Percentiles rank a stretch among this genome's conserved stretches.
phyloP scores from a whole-genome alignment of 2,113 vertebrate genomes.

The Mirza zaza region DNA sequence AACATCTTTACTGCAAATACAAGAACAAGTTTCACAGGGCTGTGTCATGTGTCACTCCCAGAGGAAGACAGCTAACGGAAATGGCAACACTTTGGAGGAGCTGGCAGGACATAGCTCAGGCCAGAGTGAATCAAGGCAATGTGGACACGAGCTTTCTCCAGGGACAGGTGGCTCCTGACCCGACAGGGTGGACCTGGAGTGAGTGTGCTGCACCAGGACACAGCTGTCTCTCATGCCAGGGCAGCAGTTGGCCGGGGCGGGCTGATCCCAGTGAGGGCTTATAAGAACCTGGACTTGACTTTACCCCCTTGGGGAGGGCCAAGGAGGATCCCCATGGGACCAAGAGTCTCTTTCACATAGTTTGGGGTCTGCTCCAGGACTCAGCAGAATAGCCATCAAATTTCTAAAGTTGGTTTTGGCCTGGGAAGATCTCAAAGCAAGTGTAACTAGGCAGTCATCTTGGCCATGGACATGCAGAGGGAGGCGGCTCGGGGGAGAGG shows the following conservation, averaged over 20 bases:
- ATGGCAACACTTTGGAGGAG: background rate
- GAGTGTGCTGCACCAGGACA: background rate
- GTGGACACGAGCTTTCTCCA: background rate
- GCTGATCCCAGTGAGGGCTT: background rate
- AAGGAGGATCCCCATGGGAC: background rate
- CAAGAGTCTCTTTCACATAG: background rate
- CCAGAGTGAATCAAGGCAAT: background rate
- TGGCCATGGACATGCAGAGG: background rate
- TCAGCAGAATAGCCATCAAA: background rate
- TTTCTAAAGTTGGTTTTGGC: background rate
- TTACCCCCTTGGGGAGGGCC: background rate
- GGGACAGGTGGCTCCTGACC: background rate
- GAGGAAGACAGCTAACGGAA: background rate
- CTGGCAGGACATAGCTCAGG: background rate
- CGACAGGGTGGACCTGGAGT: fast-evolving
- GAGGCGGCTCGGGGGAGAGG: background rate
- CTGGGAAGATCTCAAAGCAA: background rate
- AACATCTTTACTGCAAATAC: background rate
- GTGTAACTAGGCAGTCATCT: background rate
- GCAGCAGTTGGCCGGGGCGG: background rate
- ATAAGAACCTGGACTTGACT: background rate
- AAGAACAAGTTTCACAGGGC: too few species aligned
- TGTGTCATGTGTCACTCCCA: background rate
- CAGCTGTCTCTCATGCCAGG: background rate
- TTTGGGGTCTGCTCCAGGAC: background rate